These are phyloP conservation scores for Pygmarrhopalites habei DNA, from an alignment of 1,140 invertebrate species.

Conservation along the genomic window DNA sequence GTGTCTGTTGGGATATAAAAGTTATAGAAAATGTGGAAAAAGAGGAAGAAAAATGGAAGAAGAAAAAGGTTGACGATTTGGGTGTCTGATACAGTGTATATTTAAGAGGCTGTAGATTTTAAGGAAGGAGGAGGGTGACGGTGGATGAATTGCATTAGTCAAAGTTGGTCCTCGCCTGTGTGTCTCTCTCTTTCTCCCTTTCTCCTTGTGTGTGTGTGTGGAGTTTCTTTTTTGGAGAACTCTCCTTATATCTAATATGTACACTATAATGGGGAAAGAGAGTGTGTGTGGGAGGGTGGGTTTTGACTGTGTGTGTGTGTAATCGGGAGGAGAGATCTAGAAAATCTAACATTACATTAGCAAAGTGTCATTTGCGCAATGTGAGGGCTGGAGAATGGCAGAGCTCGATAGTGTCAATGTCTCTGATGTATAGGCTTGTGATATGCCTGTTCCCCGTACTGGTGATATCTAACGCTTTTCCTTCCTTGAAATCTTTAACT, in stretches of 20 bases:
- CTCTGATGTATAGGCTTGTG: slow-evolving; percentile 40
- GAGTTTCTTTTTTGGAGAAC: background rate
- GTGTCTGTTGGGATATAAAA: too few species aligned
- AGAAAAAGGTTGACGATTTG: too few species aligned
- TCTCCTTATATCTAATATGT: too few species aligned
- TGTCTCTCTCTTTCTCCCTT: background rate
- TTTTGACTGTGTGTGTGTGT: slow-evolving; percentile 4
- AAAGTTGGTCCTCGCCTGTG: background rate
- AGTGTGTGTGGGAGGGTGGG: slow-evolving; percentile 1
- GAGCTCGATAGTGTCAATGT: slow-evolving; percentile 40
- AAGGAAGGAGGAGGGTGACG: too few species aligned
- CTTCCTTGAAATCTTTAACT: slow-evolving; percentile 37
- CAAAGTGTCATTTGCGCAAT: slow-evolving; percentile 37
- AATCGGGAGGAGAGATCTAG: slow-evolving; percentile 27
- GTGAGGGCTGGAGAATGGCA: slow-evolving; percentile 34
- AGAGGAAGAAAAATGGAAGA: too few species aligned
- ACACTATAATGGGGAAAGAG: background rate
- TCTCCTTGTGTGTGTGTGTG: background rate
- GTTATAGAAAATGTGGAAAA: too few species aligned
- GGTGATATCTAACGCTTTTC: slow-evolving; percentile 23
- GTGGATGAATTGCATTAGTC: too few species aligned
- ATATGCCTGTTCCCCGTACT: slow-evolving; percentile 18
- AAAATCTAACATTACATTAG: slow-evolving; percentile 40
- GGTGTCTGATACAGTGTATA: too few species aligned
- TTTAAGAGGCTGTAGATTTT: too few species aligned